Conservation (phyloP, 2,888 invertebrate species). For the Cerastis leucographa region DNA sequence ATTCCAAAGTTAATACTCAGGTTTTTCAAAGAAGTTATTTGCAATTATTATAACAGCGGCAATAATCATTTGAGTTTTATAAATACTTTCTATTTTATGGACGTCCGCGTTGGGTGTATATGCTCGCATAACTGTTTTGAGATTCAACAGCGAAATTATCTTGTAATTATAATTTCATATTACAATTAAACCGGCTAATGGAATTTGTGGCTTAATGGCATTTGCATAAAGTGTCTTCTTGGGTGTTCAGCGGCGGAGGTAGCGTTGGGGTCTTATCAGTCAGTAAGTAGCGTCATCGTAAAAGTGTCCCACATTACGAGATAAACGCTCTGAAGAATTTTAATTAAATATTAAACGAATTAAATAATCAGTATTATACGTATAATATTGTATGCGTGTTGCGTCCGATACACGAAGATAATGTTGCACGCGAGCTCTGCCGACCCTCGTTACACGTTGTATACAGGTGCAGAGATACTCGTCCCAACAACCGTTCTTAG, state of each 20-base stretch:
- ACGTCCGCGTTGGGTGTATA: slow-evolving; percentile 79
- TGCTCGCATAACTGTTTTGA: slow-evolving; percentile 86
- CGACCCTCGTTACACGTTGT: slow-evolving; percentile 78
- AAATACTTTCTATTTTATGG: slow-evolving; percentile 85
- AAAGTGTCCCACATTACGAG: slow-evolving; percentile 90
- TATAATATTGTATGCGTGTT: slow-evolving; percentile 88
- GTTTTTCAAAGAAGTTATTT: slow-evolving; percentile 74
- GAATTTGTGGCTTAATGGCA: slow-evolving; percentile 85
- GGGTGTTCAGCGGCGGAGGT: slow-evolving; percentile 80
- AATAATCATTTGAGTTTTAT: slow-evolving; percentile 79
- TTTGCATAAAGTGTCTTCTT: slow-evolving; percentile 86
- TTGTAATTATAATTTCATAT: slow-evolving; percentile 89
- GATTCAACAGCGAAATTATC: slow-evolving; percentile 88
- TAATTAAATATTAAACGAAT: slow-evolving; percentile 91
- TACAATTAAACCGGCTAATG: slow-evolving; percentile 83
- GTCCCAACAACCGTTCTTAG: slow-evolving; percentile 72
- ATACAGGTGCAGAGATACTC: slow-evolving; percentile 66
- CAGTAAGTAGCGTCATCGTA: slow-evolving; percentile 89
- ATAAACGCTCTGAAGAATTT: slow-evolving; percentile 90
- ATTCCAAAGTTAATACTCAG: slow-evolving; percentile 83
- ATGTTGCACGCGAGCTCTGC: slow-evolving; percentile 79
- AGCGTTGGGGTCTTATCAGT: slow-evolving; percentile 86
- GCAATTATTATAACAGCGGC: slow-evolving; percentile 73
- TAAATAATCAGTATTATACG: slow-evolving; percentile 90
- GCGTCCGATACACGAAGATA: slow-evolving; percentile 84